A percentile compares a stretch with the other conserved stretches of the same genome.
Conservation (phyloP, 2,888 invertebrate species). For the Perizoma flavofasciatum region DNA sequence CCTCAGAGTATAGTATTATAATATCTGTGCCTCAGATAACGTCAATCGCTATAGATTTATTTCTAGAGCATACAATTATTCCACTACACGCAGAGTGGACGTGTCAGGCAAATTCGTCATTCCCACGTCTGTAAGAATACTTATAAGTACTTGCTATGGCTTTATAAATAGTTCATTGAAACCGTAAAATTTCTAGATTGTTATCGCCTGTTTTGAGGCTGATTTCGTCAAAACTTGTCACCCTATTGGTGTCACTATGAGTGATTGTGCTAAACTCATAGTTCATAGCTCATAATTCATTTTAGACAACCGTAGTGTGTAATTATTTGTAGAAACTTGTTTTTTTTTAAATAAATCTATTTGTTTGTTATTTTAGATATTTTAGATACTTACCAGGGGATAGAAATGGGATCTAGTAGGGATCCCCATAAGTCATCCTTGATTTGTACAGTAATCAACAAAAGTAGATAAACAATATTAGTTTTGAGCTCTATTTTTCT, state of each 20-base stretch:
- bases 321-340: slow-evolving; percentile 48
- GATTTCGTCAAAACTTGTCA: slow-evolving; percentile 44
- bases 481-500: too few relatives aligned
- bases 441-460: slow-evolving; percentile 2
- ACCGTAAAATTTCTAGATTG: slow-evolving; percentile 10
- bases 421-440: slow-evolving; percentile 15
- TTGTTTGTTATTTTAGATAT: slow-evolving; percentile 48
- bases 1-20: neutral
- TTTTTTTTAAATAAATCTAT: slow-evolving; percentile 53
- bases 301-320: slow-evolving; percentile 62
- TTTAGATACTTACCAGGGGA: slow-evolving; percentile 50
- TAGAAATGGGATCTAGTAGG: slow-evolving; percentile 32
- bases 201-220: slow-evolving; percentile 26
- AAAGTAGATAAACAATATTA: too few relatives aligned
- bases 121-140: slow-evolving; percentile 8
- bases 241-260: slow-evolving; percentile 77
- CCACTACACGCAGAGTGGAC: slow-evolving; percentile 11
- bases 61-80: slow-evolving; percentile 23
- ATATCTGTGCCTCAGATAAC: slow-evolving; percentile 5
- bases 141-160: neutral
- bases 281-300: slow-evolving; percentile 73
- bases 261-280: slow-evolving; percentile 84
- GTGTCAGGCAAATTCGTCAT: slow-evolving; percentile 16
- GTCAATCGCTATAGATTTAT: slow-evolving; percentile 23
- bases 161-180: neutral